These are phyloP conservation scores for Mya arenaria DNA, from an alignment of 1,140 invertebrate species.

Conservation along the genomic window DNA sequence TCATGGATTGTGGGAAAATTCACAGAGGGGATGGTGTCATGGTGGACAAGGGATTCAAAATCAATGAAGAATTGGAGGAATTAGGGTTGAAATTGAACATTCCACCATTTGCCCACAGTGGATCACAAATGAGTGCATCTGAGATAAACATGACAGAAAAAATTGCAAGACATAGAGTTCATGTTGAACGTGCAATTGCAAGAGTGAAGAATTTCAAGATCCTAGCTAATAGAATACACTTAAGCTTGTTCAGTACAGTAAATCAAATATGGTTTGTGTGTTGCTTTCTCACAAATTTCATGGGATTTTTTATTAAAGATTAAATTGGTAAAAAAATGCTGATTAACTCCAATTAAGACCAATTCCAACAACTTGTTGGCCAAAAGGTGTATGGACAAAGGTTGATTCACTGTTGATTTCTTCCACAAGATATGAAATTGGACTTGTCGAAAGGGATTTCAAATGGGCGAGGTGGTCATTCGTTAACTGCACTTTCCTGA, in stretches of 20 bases:
- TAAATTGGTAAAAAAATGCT: not conserved
- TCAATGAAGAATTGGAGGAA: not conserved
- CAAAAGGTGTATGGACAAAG: not conserved
- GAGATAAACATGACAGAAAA: not conserved
- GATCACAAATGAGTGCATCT: slow-evolving; percentile 3
- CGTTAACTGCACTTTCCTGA: not conserved
- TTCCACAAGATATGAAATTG: not conserved
- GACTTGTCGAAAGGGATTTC: not conserved
- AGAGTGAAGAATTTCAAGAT: slow-evolving; percentile 46
- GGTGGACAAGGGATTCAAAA: slow-evolving; percentile 36
- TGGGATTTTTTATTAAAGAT: slow-evolving; percentile 5
- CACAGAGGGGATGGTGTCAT: slow-evolving; percentile 31
- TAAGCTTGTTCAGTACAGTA: slow-evolving; percentile 8
- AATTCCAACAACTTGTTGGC: not conserved
- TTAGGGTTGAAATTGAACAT: not conserved
- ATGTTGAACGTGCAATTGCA: slow-evolving; percentile 10
- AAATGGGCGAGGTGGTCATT: not conserved
- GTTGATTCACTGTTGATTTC: not conserved
- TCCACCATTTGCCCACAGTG: slow-evolving; percentile 17
- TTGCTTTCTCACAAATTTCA: slow-evolving; percentile 36
- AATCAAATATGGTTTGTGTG: slow-evolving; percentile 49
- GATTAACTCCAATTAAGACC: not conserved
- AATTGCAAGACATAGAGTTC: slow-evolving; percentile 4
- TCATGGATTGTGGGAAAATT: not conserved
- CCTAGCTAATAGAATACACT: slow-evolving; percentile 5